Conservation (phyloP, 2,113 vertebrate genomes). For the Serilophus lunatus region DNA sequence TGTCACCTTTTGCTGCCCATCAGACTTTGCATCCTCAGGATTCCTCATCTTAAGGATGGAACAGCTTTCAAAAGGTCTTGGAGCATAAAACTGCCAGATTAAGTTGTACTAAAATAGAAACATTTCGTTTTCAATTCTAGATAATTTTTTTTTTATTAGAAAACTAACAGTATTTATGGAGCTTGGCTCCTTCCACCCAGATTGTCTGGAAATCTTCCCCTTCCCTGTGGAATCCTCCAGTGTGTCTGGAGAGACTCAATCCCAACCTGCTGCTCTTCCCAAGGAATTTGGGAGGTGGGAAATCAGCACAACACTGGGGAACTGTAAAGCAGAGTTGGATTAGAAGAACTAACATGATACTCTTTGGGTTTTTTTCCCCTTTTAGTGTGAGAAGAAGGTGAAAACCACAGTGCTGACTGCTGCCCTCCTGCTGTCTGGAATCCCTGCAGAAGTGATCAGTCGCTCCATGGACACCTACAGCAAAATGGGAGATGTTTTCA, state of each 20-base stretch:
- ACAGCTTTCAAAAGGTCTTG: background rate
- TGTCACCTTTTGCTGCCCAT: background rate
- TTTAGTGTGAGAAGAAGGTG: conserved; percentile 89
- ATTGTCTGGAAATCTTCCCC: background rate
- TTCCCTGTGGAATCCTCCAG: background rate
- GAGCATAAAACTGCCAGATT: background rate
- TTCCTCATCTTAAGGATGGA: background rate
- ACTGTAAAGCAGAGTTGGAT: background rate
- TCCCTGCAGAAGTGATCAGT: conserved; percentile 94
- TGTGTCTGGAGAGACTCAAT: background rate
- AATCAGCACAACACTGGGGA: background rate
- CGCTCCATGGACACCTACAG: conserved; percentile 97
- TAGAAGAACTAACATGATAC: background rate
- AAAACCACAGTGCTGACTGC: conserved; percentile 92
- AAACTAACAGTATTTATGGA: background rate
- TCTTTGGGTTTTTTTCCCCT: background rate
- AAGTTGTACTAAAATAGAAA: background rate
- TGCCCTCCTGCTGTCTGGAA: conserved; percentile 91
- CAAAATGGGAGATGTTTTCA: conserved; percentile 97
- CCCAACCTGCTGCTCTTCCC: background rate
- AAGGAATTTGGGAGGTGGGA: background rate
- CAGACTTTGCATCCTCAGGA: background rate
- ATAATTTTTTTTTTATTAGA: background rate
- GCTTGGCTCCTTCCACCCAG: background rate
- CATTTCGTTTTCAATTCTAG: background rate